Percentiles rank a stretch among this genome's conserved stretches.
phyloP scores from a whole-genome alignment of 2,888 invertebrate species.

The Folsomia candida region DNA sequence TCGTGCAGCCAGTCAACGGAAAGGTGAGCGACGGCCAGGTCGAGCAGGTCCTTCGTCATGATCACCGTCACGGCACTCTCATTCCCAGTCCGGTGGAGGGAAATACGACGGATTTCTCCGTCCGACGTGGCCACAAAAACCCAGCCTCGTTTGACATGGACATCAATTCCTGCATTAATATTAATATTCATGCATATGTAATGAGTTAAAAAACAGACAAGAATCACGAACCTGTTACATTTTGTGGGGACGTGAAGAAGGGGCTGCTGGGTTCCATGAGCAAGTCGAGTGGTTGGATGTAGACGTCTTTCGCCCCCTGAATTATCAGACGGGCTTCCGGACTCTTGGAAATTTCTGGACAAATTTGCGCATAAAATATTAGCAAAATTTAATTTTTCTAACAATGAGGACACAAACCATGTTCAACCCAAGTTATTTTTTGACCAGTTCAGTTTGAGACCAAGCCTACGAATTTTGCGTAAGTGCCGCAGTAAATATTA shows the following conservation, averaged over 20 bases:
- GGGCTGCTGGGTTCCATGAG: constrained; percentile 43
- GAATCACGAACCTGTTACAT: too few species aligned
- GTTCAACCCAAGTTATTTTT: too few species aligned
- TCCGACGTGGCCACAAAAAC: constrained; percentile 44
- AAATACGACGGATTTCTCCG: constrained; percentile 33
- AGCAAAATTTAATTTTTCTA: neutral
- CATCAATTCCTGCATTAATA: constrained; percentile 25
- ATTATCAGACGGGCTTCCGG: constrained; percentile 44
- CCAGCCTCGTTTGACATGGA: constrained; percentile 36
- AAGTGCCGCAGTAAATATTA: too few species aligned
- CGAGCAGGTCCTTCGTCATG: constrained; percentile 54
- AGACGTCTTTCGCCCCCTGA: constrained; percentile 45
- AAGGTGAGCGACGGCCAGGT: constrained; percentile 56
- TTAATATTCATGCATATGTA: constrained; percentile 27
- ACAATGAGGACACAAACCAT: too few species aligned
- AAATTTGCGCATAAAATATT: neutral
- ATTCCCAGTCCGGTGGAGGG: constrained; percentile 24
- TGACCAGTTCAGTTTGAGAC: neutral
- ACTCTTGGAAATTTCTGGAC: constrained; percentile 26
- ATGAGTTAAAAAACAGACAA: too few species aligned
- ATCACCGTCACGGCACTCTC: constrained; percentile 20
- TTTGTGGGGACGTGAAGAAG: too few species aligned
- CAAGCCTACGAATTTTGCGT: too few species aligned
- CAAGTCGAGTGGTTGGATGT: constrained; percentile 45
- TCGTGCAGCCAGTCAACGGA: constrained; percentile 87